A percentile compares a stretch with the other conserved stretches of the same genome.
phyloP scores from a whole-genome alignment of 2,797 vertebrate species.

The Molossus alvarezi region DNA sequence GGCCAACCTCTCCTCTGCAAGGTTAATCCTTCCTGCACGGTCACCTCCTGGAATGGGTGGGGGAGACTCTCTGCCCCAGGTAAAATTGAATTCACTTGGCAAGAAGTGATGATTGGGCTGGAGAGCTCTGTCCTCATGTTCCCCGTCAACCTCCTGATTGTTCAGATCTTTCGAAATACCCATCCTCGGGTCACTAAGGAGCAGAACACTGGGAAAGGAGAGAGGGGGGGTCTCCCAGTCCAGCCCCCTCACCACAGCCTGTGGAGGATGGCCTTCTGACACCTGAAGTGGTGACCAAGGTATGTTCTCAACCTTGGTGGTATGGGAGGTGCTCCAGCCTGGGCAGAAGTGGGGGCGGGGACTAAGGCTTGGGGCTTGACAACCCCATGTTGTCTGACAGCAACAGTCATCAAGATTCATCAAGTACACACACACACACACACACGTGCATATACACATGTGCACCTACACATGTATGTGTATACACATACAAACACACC shows the following conservation, averaged over 20 bases:
- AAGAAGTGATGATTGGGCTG: conserved; percentile 97
- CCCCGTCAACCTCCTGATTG: conserved; percentile 97
- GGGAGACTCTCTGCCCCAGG: conserved; percentile 88
- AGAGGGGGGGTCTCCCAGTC: conserved; percentile 88
- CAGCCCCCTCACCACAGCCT: conserved; percentile 84
- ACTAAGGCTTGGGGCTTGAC: neutral
- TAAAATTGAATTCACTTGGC: conserved; percentile 97
- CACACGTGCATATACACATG: accelerated
- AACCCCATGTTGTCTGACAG: neutral
- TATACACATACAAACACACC: neutral
- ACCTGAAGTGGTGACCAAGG: conserved; percentile 95
- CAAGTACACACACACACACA: neutral
- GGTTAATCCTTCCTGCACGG: neutral
- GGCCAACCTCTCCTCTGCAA: neutral
- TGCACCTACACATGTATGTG: neutral
- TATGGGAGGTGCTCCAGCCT: neutral
- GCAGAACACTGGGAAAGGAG: conserved; percentile 90
- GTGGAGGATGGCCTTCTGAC: conserved; percentile 91
- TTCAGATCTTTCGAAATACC: conserved; percentile 97
- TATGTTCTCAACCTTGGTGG: conserved; percentile 60
- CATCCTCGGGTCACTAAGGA: conserved; percentile 87
- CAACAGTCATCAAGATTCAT: neutral
- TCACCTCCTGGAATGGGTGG: neutral
- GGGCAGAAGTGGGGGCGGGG: neutral
- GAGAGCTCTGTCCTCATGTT: conserved; percentile 99